phyloP scores from a whole-genome alignment of 2,888 invertebrate genomes.

The Dryobota labecula region DNA sequence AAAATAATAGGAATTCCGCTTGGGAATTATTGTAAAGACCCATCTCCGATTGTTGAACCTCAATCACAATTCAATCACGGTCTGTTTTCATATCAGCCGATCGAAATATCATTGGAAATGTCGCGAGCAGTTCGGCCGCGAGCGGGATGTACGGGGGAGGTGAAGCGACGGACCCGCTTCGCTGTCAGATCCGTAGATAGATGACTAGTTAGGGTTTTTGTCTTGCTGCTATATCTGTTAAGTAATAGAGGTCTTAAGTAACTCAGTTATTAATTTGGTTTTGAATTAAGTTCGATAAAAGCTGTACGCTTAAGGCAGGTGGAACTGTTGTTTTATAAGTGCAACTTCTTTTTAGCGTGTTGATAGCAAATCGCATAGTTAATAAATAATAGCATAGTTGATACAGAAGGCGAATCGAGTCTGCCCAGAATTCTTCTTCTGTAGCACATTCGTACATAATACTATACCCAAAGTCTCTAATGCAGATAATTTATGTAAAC shows the following conservation, averaged over 20 bases:
- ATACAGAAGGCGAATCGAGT: background rate
- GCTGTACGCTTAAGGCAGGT: background rate
- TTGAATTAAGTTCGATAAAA: too few relatives aligned
- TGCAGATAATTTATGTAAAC: too few relatives aligned
- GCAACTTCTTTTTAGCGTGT: too few relatives aligned
- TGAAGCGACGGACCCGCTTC: constrained; percentile 3
- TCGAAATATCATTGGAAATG: constrained; percentile 81
- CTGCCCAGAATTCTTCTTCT: background rate
- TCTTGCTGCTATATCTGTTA: background rate
- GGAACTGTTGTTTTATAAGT: background rate
- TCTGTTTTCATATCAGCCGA: constrained; percentile 80
- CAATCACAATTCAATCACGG: constrained; percentile 83
- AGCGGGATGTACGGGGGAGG: constrained; percentile 39
- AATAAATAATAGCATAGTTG: background rate
- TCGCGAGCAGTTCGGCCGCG: constrained; percentile 73
- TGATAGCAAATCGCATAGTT: background rate
- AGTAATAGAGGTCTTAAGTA: background rate
- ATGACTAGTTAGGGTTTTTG: background rate
- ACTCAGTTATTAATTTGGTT: background rate
- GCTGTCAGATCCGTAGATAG: background rate
- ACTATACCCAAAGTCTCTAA: too few relatives aligned
- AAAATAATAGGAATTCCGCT: constrained; percentile 62
- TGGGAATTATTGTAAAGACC: constrained; percentile 64
- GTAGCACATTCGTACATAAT: too few relatives aligned
- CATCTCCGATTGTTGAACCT: constrained; percentile 67